Base-by-base conservation (phyloP, 2,113 vertebrate species). In the cat (Felis catus) region DNA sequence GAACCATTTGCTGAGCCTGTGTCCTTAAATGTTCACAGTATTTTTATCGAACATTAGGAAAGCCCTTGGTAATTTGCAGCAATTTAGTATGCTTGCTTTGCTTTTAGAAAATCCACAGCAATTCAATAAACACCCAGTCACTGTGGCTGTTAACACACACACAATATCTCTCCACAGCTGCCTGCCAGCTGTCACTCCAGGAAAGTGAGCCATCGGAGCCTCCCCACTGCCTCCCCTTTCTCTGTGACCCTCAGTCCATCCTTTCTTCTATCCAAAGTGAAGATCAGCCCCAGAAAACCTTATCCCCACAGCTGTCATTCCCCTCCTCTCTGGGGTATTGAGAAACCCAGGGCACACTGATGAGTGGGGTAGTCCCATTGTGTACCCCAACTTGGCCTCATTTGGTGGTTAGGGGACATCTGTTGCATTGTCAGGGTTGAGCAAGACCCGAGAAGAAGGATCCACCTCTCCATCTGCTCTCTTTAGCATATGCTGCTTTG, bases 61-160 rank as follows among this genome's bases (percentile, higher is more conserved):
- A 97, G 89, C 97, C 97, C 97, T 96, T 79, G 97, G 97, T 97
- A 98, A 98, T 98, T 97, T 97, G 85, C 89, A 91, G 97, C 91
- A 98, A 97, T 98, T 98, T 97, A 94, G 79, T 85, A 97, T 95
- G 96, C 97, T 98, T 97, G 97, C 97, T 98, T 98, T 97, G 97
- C 97, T 98, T 97, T 98, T 95, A 96, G 96, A 98, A 98, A 98
- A 98, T 96, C 92, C 93, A 95, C 92, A 94, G 97, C 97, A 97
- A 97, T 98, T 98, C 94, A 97, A 96, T 88, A 97, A 98, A 97
- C 92, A 95, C 92, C 97, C 95, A 97, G 96, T 93, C 93, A 87
- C 95, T 92, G 95, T 92, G 96, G 94, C 95, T 97, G 96, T 95
- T 93, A 89, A 80, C 91, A 96, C 66, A 63, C n/a, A 95, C 76